Evolutionary conservation across 2,888 invertebrate species (phyloP), one percentile per base, ranked within the genome.

Genomic region (Scrobipalpa atriplicella): DNA sequence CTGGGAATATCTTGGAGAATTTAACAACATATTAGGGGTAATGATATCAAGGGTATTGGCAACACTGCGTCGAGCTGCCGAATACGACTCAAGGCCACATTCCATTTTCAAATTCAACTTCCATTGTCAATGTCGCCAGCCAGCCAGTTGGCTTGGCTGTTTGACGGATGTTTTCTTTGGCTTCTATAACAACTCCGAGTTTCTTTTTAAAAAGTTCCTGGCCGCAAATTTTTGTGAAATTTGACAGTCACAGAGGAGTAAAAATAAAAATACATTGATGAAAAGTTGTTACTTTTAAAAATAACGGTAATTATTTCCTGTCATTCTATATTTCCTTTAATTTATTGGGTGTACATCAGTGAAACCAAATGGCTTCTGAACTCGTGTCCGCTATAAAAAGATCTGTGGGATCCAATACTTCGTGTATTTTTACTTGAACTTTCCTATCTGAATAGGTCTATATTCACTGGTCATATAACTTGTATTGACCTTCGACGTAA

Each of bases 11-110:
- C 5, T 29, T 29, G 29, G 2, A 29, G 5, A 29, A 29, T 29
- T 29, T 29, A 29, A 5, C 29, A 29, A 5, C 29, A 29, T 3
- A 29, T 29, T 29, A 2, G 29, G 29, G 29, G 29, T 29, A 29
- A 29, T 29, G 2, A 29, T 2, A 29, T 29, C 29, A 29, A 29
- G 29, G 5, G 29, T 29, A 29, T 29, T 29, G 29, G 29, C 29
- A 29, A 29, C 29, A 29, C 29, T 29, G 5, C 2, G 29, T 29
- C 81, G 81, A 82, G 81, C 76, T 82, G 81, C 86, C 87, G 86
- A 90, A 88, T 84, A 84, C 82, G 86, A 82, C 83, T 85, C 92
- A 92, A 91, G 91, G 92, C 83, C 90, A 80, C 90, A 91, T 92
- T 89, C 90, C 90, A 87, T 83, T 82, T 89, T 85, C 83, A 81